Conservation (phyloP, 2,888 invertebrate species). For the Cactoblastis cactorum region DNA sequence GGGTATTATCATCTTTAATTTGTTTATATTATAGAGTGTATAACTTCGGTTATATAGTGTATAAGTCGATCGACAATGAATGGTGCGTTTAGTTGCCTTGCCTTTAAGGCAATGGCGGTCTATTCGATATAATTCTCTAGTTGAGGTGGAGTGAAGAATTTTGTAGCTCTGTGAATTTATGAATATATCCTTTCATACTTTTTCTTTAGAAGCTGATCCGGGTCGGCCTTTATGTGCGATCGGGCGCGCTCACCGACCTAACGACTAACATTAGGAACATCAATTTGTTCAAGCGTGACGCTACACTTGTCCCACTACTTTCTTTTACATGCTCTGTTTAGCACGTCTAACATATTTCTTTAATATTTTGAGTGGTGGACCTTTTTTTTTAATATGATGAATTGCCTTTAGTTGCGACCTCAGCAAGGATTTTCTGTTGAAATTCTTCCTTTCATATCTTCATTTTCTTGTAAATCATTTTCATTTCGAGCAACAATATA, state of each 20-base stretch:
- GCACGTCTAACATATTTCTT: slow-evolving; percentile 32
- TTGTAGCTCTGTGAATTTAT: slow-evolving; percentile 49
- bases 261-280: slow-evolving; percentile 67
- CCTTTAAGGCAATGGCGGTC: too few relatives aligned
- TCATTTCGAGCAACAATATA: too few relatives aligned
- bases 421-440: too few relatives aligned
- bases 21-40: too few relatives aligned
- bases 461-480: too few relatives aligned
- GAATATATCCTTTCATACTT: slow-evolving; percentile 56
- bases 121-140: not conserved
- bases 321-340: slow-evolving; percentile 47
- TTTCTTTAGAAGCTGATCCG: slow-evolving; percentile 49
- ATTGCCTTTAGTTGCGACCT: too few relatives aligned
- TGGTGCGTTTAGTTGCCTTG: too few relatives aligned
- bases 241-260: slow-evolving; percentile 66
- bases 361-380: slow-evolving; percentile 10
- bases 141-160: slow-evolving; percentile 24
- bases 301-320: slow-evolving; percentile 60
- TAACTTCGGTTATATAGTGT: too few relatives aligned
- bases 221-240: slow-evolving; percentile 61
- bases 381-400: too few relatives aligned
- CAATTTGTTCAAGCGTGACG: slow-evolving; percentile 62
- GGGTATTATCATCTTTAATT: too few relatives aligned
- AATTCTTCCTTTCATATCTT: too few relatives aligned
- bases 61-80: too few relatives aligned